phyloP scores from a whole-genome alignment of 2,888 invertebrate species.

The Diachrysia chrysitis region DNA sequence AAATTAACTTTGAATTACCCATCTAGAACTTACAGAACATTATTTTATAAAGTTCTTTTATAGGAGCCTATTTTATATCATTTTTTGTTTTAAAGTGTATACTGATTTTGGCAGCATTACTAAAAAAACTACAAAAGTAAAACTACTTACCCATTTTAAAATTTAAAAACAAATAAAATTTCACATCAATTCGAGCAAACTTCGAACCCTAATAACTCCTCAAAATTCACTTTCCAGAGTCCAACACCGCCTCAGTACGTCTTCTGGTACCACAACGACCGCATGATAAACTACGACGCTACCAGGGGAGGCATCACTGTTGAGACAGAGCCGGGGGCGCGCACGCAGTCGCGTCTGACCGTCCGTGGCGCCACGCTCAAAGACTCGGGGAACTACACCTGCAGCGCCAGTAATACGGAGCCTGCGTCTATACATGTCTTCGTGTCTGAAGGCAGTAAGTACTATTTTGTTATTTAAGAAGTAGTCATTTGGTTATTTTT shows the following conservation, averaged over 20 bases:
- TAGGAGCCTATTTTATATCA: too few species aligned
- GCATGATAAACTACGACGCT: slow-evolving; percentile 98
- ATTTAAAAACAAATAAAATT: too few species aligned
- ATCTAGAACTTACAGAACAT: too few species aligned
- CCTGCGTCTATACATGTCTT: slow-evolving; percentile 96
- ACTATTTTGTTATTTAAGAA: slow-evolving; percentile 13
- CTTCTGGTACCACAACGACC: slow-evolving; percentile 98
- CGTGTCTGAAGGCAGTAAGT: slow-evolving; percentile 95
- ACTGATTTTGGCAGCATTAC: too few species aligned
- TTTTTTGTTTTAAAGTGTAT: too few species aligned
- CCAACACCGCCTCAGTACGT: slow-evolving; percentile 98
- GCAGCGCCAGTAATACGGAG: slow-evolving; percentile 96
- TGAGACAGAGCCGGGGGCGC: slow-evolving; percentile 95
- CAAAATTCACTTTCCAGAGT: slow-evolving; percentile 90
- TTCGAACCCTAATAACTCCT: not conserved
- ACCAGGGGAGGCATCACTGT: slow-evolving; percentile 94
- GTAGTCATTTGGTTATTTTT: too few species aligned
- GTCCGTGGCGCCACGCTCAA: slow-evolving; percentile 95
- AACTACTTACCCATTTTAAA: too few species aligned
- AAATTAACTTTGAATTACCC: too few species aligned
- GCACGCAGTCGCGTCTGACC: slow-evolving; percentile 95
- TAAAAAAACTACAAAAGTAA: too few species aligned
- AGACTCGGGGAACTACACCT: slow-evolving; percentile 97
- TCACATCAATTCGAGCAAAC: not conserved
- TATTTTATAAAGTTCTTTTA: too few species aligned